Evolutionary conservation across 2,113 vertebrate species (phyloP), one percentile per base, ranked within the genome.

Genomic region (Chaetorhynchus papuensis): DNA sequence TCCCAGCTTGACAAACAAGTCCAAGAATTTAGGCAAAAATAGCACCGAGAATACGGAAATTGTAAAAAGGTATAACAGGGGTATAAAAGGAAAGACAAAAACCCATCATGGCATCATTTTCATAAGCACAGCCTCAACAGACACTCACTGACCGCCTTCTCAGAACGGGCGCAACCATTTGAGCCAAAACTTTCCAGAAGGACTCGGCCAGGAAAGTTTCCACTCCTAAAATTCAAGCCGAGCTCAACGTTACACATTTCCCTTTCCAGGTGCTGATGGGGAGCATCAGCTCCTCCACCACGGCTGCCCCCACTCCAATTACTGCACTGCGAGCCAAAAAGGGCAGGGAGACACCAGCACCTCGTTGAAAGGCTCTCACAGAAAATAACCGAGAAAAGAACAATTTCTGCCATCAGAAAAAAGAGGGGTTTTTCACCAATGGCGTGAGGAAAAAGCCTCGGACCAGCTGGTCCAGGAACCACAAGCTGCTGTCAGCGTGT

Each of bases 271-370:
- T n/a, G 47, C 35, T 65, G 61, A 28, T 16, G 42, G 44, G 65
- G 66, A 82, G 44, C 79, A 57, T 61, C 89, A 44, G 45, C 41
- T 91, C 31, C 15, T 41, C 21, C 61, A 53, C 9, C 81, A 28
- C 33, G 41, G 64, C 64, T 41, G 52, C 37, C 68, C n/a, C 74
- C 2, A 1, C 76, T 90, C 59, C 13, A 1, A 9, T 20, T 15
- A 11, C 68, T 13, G 26, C 17, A 13, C 2, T 52, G 12, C 0
- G 0, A 57, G 54, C 6, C 31, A 49, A 35, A 56, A 35, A 52
- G 57, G 50, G 11, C 41, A 44, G 59, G 44, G 37, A 89, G 37
- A 59, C 47, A 75, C 20, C 49, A 52, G 27, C 18, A 47, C 18
- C 52, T 63, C 26, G 35, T 23, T 1, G 6, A 64, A 61, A 78